A percentile compares a stretch with the other conserved stretches of the same genome.
Evolutionary conservation across 2,113 vertebrate genomes (phyloP).

Genomic region (Xyliphius kryptos): DNA sequence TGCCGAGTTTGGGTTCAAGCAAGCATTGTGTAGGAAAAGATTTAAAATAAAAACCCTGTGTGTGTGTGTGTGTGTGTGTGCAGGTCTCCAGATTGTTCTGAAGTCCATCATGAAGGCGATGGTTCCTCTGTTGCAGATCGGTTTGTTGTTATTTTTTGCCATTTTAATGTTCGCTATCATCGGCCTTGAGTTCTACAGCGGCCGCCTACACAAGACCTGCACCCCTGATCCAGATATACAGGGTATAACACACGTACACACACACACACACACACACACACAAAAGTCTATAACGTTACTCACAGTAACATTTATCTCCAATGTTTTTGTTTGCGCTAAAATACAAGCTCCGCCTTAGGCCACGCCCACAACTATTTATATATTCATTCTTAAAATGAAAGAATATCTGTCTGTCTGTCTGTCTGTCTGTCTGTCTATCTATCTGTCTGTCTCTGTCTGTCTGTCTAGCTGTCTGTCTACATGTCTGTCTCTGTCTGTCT

Average conservation of each 20-base stretch:
- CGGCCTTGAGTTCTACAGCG: slow-evolving; percentile 95
- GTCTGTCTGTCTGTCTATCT: no score
- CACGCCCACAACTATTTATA: no score
- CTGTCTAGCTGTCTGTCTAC: no score
- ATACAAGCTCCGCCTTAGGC: no score
- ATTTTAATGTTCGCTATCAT: slow-evolving; percentile 99
- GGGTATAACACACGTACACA: slow-evolving; percentile 17
- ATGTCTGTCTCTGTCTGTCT: no score
- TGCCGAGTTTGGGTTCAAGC: no score
- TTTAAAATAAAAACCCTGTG: background rate
- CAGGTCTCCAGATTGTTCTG: slow-evolving; percentile 95
- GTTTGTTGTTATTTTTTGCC: slow-evolving; percentile 93
- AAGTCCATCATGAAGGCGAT: slow-evolving; percentile 99
- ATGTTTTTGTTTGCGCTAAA: no score
- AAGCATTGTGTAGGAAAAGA: no score
- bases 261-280: slow-evolving; percentile 20
- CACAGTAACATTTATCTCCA: slow-evolving; percentile 9
- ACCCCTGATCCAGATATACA: slow-evolving; percentile 44
- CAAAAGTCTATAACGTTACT: no score
- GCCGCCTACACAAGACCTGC: slow-evolving; percentile 86
- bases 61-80: background rate
- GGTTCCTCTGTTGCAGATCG: slow-evolving; percentile 96
- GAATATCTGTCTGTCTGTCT: no score
- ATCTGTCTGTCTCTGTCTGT: no score
- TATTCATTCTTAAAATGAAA: no score